phyloP scores from a whole-genome alignment of 1,140 invertebrate species.

The Zaprionus africanus region DNA sequence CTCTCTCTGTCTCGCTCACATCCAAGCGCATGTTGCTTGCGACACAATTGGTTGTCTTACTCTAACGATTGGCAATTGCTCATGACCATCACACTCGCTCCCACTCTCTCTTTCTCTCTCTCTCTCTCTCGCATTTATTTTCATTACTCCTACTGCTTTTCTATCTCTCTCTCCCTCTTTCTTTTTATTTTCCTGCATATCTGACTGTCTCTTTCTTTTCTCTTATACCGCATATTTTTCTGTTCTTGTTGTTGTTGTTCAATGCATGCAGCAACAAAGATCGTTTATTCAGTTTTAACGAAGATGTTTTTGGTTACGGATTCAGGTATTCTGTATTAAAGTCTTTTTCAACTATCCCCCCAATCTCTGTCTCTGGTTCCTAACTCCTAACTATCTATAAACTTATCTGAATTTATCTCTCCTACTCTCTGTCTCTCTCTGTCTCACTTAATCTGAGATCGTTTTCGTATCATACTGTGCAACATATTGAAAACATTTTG shows the following conservation, averaged over 20 bases:
- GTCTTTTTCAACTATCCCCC: constrained; percentile 19
- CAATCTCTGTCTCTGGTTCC: neutral
- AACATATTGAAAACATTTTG: constrained; percentile 59
- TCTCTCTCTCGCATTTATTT: neutral
- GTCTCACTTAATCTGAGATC: constrained; percentile 17
- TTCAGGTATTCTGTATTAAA: constrained; percentile 87
- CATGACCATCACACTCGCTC: constrained; percentile 19
- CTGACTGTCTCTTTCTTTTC: constrained; percentile 18
- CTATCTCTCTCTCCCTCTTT: neutral
- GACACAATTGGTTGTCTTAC: constrained; percentile 15
- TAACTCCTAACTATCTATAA: neutral
- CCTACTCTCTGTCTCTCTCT: constrained; percentile 36
- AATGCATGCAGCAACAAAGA: constrained; percentile 89
- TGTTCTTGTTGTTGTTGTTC: constrained; percentile 34
- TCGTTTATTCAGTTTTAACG: constrained; percentile 90
- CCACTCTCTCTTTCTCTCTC: constrained; percentile 7
- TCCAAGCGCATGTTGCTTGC: constrained; percentile 30
- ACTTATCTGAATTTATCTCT: constrained; percentile 21
- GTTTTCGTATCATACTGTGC: constrained; percentile 35
- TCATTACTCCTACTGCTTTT: neutral
- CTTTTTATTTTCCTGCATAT: constrained; percentile 9
- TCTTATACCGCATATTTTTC: constrained; percentile 22
- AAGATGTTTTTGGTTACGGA: constrained; percentile 88
- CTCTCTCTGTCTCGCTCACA: constrained; percentile 7
- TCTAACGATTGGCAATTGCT: constrained; percentile 48